These are phyloP conservation scores for Papilio xuthus DNA, from an alignment of 1,140 invertebrate genomes.

Conservation along the genomic window DNA sequence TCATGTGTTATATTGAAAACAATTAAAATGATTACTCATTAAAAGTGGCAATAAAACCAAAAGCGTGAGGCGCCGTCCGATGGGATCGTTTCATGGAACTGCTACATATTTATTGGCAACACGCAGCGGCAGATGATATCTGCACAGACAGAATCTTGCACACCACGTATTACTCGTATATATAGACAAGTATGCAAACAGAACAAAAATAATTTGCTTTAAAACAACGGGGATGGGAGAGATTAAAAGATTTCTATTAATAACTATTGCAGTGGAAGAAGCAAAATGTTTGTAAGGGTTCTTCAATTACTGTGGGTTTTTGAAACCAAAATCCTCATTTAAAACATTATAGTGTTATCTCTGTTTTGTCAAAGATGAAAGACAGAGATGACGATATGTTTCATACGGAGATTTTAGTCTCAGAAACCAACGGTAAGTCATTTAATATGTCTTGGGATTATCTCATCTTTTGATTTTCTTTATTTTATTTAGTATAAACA, in stretches of 20 bases:
- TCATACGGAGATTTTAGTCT: no score
- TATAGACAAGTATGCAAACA: neutral
- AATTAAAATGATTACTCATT: neutral
- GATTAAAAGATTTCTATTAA: slow-evolving; percentile 4
- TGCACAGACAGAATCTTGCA: neutral
- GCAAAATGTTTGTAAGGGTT: no score
- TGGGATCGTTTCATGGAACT: neutral
- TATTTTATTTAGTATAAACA: neutral
- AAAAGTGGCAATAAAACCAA: neutral
- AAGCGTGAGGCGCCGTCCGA: neutral
- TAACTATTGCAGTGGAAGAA: neutral
- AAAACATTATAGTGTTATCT: no score
- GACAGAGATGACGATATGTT: no score
- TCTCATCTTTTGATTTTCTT: neutral
- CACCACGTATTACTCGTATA: neutral
- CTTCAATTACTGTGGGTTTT: no score
- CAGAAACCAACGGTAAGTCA: no score
- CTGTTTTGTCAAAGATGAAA: no score
- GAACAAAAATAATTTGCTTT: neutral
- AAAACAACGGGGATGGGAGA: neutral
- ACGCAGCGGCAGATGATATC: neutral
- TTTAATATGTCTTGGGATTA: no score
- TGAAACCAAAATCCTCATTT: no score
- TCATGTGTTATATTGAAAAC: neutral
- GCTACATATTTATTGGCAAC: neutral